Evolutionary conservation across 30 jellyfish, hydroid and myxozoan genomes (phyloP).

Genomic region (Hydractinia symbiolongicarpus): DNA sequence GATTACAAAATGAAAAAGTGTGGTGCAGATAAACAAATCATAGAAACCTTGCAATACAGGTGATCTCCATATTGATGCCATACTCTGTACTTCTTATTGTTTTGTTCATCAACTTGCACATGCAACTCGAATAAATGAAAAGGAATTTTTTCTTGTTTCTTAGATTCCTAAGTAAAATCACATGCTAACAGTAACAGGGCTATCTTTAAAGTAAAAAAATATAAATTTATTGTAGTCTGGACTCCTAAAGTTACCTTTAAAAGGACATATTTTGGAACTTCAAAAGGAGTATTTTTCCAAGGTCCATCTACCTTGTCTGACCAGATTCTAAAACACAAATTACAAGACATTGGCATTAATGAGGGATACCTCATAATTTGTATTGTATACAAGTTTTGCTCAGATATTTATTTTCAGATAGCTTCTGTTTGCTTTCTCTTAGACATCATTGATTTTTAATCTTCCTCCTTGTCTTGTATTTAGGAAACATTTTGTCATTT

Average conservation of each 20-base stretch:
- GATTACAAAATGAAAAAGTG: too few species aligned
- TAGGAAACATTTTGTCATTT: too few species aligned
- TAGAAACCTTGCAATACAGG: slow-evolving; percentile 1
- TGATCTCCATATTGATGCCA: slow-evolving; percentile 34
- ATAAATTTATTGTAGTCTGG: too few species aligned
- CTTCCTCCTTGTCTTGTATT: too few species aligned
- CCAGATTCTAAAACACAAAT: slow-evolving; percentile 22
- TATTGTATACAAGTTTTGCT: too few species aligned
- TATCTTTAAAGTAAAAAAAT: too few species aligned
- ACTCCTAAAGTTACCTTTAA: not conserved
- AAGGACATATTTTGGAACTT: slow-evolving; percentile 23
- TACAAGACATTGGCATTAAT: not conserved
- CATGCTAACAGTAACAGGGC: too few species aligned
- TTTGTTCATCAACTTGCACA: slow-evolving; percentile 3
- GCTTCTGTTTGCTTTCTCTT: too few species aligned
- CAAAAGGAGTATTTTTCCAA: slow-evolving; percentile 14
- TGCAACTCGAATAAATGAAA: slow-evolving; percentile 23
- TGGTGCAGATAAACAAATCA: too few species aligned
- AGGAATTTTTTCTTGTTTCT: slow-evolving; percentile 6
- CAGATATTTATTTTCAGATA: too few species aligned
- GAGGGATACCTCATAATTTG: too few species aligned
- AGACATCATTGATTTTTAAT: too few species aligned
- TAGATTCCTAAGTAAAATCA: not conserved
- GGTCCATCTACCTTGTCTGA: slow-evolving; percentile 21
- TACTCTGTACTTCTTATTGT: slow-evolving; percentile 4